A percentile compares a stretch with the other conserved stretches of the same genome.
Evolutionary conservation across 2,113 vertebrate species (phyloP).

Genomic region (Maccullochella peelii): DNA sequence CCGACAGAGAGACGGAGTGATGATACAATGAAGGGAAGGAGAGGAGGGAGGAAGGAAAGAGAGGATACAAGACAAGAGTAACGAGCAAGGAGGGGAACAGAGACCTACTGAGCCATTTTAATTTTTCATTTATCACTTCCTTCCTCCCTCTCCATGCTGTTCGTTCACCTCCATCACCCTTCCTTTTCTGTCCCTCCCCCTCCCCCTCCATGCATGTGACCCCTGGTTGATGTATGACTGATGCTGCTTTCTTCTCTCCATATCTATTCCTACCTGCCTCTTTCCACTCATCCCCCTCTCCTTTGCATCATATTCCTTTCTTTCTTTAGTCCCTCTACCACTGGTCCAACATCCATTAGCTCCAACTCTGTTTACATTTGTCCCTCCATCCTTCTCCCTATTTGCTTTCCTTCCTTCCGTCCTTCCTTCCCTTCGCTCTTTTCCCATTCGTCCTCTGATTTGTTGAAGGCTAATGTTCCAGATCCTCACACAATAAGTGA

Average conservation of each 20-base stretch:
- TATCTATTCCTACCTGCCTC: background rate
- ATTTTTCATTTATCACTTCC: conserved; percentile 29
- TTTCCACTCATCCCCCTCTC: background rate
- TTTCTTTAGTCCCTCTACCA: conserved; percentile 12
- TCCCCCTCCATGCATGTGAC: conserved; percentile 3
- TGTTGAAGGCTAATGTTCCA: conserved; percentile 22
- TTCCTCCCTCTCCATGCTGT: conserved; percentile 7
- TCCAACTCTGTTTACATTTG: background rate
- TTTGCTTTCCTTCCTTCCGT: background rate
- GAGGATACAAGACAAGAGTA: background rate
- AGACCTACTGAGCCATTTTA: conserved; percentile 14
- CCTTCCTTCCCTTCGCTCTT: background rate
- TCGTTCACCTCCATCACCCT: conserved; percentile 20
- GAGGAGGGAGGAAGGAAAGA: conserved; percentile 1
- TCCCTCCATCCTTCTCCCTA: background rate
- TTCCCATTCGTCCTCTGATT: conserved; percentile 11
- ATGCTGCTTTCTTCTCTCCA: conserved; percentile 20
- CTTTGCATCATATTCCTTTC: background rate
- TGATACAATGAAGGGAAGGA: background rate
- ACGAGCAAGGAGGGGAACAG: conserved; percentile 24
- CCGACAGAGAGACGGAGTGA: background rate
- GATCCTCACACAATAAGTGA: conserved; percentile 34
- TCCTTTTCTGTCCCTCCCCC: background rate
- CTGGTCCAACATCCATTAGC: conserved; percentile 17
- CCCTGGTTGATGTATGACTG: conserved; percentile 37